phyloP scores from a whole-genome alignment of 2,888 invertebrate genomes.

The Mechanitis messenoides region DNA sequence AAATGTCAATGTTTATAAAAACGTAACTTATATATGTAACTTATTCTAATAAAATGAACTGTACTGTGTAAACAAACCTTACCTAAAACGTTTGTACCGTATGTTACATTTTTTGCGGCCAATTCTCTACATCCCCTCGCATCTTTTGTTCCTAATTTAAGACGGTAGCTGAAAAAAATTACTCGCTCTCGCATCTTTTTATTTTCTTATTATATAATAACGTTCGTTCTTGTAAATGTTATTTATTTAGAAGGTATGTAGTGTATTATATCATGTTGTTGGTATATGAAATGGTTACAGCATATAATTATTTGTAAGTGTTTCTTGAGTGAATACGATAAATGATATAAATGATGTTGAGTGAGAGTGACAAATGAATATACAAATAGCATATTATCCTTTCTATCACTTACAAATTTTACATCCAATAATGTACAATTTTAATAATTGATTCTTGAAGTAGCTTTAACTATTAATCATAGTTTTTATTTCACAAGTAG shows the following conservation, averaged over 20 bases:
- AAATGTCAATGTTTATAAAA: not conserved
- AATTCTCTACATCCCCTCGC: constrained; percentile 18
- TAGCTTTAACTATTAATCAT: not conserved
- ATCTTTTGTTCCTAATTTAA: constrained; percentile 23
- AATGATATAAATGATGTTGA: too few relatives aligned
- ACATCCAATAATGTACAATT: too few relatives aligned
- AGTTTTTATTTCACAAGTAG: not conserved
- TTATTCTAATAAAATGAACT: not conserved
- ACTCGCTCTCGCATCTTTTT: constrained; percentile 1
- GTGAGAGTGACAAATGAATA: too few relatives aligned
- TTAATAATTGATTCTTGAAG: too few relatives aligned
- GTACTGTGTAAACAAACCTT: constrained; percentile 11
- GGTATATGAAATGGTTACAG: too few relatives aligned
- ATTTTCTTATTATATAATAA: constrained; percentile 7
- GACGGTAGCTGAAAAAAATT: constrained; percentile 14
- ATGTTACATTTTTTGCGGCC: constrained; percentile 24
- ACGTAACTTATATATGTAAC: not conserved
- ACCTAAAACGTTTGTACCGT: constrained; percentile 17
- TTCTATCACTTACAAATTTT: too few relatives aligned
- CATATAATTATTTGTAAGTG: too few relatives aligned
- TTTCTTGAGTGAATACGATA: too few relatives aligned
- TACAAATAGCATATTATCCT: too few relatives aligned
- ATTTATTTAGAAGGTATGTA: too few relatives aligned
- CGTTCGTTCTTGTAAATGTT: not conserved
- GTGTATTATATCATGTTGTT: too few relatives aligned